Base-by-base conservation (phyloP, 2,113 vertebrate species). In the Formicarius rufipectus region DNA sequence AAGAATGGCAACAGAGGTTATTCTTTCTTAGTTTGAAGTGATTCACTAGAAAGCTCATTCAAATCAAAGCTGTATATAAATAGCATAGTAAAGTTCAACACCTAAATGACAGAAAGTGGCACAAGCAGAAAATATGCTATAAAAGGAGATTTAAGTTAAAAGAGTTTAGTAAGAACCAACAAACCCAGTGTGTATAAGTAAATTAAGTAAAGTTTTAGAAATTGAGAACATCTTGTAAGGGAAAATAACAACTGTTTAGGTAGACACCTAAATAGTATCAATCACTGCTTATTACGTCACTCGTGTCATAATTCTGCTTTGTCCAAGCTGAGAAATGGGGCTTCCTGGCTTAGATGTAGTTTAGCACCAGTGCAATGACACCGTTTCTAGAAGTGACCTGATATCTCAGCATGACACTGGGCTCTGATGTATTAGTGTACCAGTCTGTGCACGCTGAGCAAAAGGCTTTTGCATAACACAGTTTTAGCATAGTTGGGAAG, bases 351-450 rank as follows among this genome's bases (percentile, higher is more conserved):
- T 45, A 60, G 33, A 12, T 14, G 45, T 25, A 40, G 22, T 18
- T 4, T 27, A 42, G 37, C 37, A 56, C 45, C 24, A 40, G 35
- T 23, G 17, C 31, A 55, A 22, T 12, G 64, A 14, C 18, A 24
- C 8, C 24, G 13, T 28, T 80, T 80, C 52, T 58, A 24, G 37
- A 72, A 67, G n/a, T 19, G 12, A 37, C 10, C 7, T 9, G 6
- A 0, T 27, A 40, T 15, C 28, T 72, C 67, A 59, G 27, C 7
- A 7, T 31, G 62, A 53, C 2, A 0, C 14, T 33, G 30, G 35
- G 47, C 35, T 72, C 44, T 45, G 35, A 15, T 44, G 18, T 0
- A 0, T 75, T 59, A 21, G 2, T 7, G 3, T 14, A 49, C 11
- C 8, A 1, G 3, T 17, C 52, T 67, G n/a, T 1, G 8, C 37